Evolutionary conservation across 2,888 invertebrate genomes (phyloP).

Genomic region (Heliconius erato): DNA sequence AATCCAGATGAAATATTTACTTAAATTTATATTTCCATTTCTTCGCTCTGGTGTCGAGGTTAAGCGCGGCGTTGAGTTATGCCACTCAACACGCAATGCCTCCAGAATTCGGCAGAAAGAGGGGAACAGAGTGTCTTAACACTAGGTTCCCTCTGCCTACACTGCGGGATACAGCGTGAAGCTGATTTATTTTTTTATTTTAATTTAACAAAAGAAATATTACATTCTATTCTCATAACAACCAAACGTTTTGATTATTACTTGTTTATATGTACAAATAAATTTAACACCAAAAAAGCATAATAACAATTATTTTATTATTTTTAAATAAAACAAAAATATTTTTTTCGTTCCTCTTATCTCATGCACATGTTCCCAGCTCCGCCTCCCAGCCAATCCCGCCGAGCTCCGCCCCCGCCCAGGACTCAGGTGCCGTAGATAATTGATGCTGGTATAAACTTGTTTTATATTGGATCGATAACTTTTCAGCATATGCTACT

Average conservation of each 20-base stretch:
- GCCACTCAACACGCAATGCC: no score
- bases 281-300: not conserved
- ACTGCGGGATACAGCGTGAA: no score
- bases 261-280: not conserved
- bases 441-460: slow-evolving; percentile 66
- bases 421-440: slow-evolving; percentile 72
- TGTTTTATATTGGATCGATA: slow-evolving; percentile 54
- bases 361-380: slow-evolving; percentile 5
- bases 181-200: no score
- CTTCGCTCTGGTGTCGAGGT: no score
- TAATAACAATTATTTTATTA: not conserved
- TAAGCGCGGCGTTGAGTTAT: no score
- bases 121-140: no score
- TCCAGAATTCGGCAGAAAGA: no score
- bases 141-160: no score
- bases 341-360: not conserved
- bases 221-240: not conserved
- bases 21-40: no score
- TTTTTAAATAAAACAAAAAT: not conserved
- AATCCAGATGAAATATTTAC: no score
- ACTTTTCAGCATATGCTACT: slow-evolving; percentile 41
- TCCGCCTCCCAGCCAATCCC: slow-evolving; percentile 31
- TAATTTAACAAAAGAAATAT: not conserved
- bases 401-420: slow-evolving; percentile 68
- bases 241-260: not conserved